Conservation (phyloP, 92 coral and sea anemone species). For the Siderastrea radians region DNA sequence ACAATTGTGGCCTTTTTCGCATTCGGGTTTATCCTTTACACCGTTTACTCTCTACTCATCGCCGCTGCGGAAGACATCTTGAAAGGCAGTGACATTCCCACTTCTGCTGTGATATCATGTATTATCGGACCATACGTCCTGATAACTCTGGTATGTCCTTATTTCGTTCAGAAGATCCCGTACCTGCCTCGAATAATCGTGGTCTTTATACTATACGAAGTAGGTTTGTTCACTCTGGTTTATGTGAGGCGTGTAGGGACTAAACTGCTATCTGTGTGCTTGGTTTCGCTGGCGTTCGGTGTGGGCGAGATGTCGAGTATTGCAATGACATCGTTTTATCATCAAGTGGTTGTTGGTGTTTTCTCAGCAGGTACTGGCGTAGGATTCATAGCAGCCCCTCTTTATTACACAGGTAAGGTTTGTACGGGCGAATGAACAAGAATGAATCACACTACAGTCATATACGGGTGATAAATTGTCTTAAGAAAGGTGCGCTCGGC, state of each 20-base stretch:
- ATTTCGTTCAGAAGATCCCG: slow-evolving; percentile 60
- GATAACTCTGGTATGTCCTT: slow-evolving; percentile 53
- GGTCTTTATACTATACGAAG: slow-evolving; percentile 48
- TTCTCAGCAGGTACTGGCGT: slow-evolving; percentile 71
- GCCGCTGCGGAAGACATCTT: slow-evolving; percentile 72
- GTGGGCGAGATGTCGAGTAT: slow-evolving; percentile 70
- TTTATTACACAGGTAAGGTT: slow-evolving; percentile 65
- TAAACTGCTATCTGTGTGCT: slow-evolving; percentile 57
- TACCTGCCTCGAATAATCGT: slow-evolving; percentile 55
- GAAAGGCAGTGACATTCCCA: slow-evolving; percentile 62
- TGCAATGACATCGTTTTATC: slow-evolving; percentile 66
- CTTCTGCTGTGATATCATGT: slow-evolving; percentile 63
- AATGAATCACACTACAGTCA: background rate
- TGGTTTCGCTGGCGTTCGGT: slow-evolving; percentile 62
- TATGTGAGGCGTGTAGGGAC: slow-evolving; percentile 34
- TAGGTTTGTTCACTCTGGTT: slow-evolving; percentile 51
- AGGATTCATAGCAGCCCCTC: slow-evolving; percentile 65
- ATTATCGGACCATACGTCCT: slow-evolving; percentile 60
- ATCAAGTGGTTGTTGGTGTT: slow-evolving; percentile 42
- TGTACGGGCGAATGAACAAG: background rate
- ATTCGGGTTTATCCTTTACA: slow-evolving; percentile 65
- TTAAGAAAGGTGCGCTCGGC: too few relatives aligned
- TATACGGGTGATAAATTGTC: background rate
- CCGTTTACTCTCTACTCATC: slow-evolving; percentile 63
- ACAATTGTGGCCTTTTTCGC: slow-evolving; percentile 65